phyloP scores from a whole-genome alignment of 2,113 vertebrate species.

The human (Homo sapiens) region GRCh38 chr1:50072001-50072500 shows the following conservation, averaged over 20 bases:
- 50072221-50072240: constrained; percentile 5
- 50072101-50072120: not conserved
- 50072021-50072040: constrained; percentile 44
- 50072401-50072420: not conserved
- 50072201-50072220: constrained; percentile 45
- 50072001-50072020: constrained; percentile 45
- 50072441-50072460: not conserved
- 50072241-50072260: constrained; percentile 31
- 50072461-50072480: not conserved
- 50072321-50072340: not conserved
- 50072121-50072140: not conserved
- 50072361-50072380: not conserved
- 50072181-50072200: constrained; percentile 45
- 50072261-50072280: constrained; percentile 17
- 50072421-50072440: not conserved
- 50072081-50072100: constrained; percentile 6
- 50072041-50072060: constrained; percentile 49
- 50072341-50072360: not conserved
- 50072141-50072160: constrained; percentile 13
- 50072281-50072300: not conserved
- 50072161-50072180: constrained; percentile 23
- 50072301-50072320: constrained; percentile 2
- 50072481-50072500: not conserved
- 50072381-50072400: not conserved
- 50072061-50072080: constrained; percentile 56